Evolutionary conservation across 2,113 vertebrate species (phyloP).

Genomic region (Monarcha castaneiventris): DNA sequence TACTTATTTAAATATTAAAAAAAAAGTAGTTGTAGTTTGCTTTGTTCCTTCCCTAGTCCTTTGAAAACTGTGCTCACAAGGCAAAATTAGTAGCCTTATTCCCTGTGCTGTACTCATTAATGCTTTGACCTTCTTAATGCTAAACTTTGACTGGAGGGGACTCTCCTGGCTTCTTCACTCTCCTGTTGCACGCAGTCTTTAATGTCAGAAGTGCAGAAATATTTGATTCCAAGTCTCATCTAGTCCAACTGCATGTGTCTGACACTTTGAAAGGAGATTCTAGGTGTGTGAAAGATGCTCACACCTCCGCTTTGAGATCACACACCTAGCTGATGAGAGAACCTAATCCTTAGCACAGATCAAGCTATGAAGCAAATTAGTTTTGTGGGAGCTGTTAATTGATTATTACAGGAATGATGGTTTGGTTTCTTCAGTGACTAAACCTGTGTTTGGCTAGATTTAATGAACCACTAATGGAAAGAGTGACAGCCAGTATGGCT

Average conservation of each 20-base stretch:
- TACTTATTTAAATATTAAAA: neutral
- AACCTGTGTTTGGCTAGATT: neutral
- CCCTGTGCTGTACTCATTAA: neutral
- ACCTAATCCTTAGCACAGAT: neutral
- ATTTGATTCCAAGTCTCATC: neutral
- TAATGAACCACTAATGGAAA: neutral
- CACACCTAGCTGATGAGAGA: neutral
- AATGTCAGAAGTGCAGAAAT: neutral
- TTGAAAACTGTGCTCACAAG: neutral
- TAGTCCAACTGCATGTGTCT: neutral
- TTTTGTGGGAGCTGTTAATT: neutral
- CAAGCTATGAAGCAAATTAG: neutral
- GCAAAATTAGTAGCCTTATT: neutral
- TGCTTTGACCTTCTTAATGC: slow-evolving; percentile 27
- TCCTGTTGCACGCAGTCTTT: neutral
- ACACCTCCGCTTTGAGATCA: neutral
- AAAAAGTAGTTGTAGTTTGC: neutral
- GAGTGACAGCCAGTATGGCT: neutral
- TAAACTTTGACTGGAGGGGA: neutral
- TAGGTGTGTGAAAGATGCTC: neutral
- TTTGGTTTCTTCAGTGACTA: neutral
- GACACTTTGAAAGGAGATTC: neutral
- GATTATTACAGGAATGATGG: neutral
- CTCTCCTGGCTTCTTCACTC: neutral
- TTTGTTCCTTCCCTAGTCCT: neutral